Evolutionary conservation across 2,888 invertebrate genomes (phyloP).

Genomic region (Tanypteryx hageni): DNA sequence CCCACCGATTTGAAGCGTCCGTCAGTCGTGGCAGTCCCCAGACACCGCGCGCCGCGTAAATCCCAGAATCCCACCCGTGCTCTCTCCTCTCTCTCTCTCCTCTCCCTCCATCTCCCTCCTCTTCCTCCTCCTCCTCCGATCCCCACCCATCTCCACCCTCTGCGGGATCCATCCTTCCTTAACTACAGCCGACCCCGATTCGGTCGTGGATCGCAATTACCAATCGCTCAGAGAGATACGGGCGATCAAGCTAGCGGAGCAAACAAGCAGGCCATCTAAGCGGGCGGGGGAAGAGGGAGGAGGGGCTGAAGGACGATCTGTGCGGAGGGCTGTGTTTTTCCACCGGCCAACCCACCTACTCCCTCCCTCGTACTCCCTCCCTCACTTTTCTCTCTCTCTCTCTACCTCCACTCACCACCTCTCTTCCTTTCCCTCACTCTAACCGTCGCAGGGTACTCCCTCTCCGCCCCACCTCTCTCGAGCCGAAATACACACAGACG

Average conservation of each 20-base stretch:
- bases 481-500: background rate
- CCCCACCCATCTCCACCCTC: background rate
- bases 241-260: background rate
- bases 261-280: background rate
- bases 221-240: slow-evolving; percentile 21
- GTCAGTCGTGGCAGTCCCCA: background rate
- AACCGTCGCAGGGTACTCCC: background rate
- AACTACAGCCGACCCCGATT: background rate
- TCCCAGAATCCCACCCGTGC: too few relatives aligned
- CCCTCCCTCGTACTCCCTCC: background rate
- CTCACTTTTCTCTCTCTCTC: background rate
- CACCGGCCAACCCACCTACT: background rate
- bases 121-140: too few relatives aligned
- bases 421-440: background rate
- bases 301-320: background rate
- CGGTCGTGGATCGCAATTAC: background rate
- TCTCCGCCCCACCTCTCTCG: background rate
- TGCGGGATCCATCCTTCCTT: background rate
- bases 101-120: too few relatives aligned
- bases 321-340: background rate
- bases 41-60: background rate
- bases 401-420: background rate
- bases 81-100: too few relatives aligned
- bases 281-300: background rate
- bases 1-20: background rate